Evolutionary conservation across 2,113 vertebrate species (phyloP).

Genomic region (Poecile atricapillus): DNA sequence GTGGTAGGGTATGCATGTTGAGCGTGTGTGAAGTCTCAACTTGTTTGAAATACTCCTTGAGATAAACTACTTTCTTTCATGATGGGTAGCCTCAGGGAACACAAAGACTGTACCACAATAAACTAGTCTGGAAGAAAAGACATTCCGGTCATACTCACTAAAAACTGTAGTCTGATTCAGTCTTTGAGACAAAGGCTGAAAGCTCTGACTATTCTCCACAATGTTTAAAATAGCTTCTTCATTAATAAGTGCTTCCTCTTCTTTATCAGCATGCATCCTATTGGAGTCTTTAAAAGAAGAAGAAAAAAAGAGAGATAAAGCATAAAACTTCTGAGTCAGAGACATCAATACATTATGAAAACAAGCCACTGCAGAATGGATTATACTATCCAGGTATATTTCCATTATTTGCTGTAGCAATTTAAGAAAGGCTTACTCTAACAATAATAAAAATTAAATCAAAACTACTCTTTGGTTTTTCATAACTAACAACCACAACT

Average conservation of each 20-base stretch:
- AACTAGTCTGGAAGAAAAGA: not conserved
- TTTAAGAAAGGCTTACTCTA: not conserved
- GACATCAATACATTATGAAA: not conserved
- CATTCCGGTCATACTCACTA: constrained; percentile 73
- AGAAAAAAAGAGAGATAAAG: not conserved
- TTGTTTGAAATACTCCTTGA: not conserved
- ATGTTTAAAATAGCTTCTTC: constrained; percentile 96
- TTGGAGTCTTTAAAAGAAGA: constrained; percentile 67
- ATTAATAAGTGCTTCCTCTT: constrained; percentile 88
- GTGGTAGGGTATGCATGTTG: not conserved
- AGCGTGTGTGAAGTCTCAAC: not conserved
- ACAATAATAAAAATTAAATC: not conserved
- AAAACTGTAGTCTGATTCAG: constrained; percentile 82
- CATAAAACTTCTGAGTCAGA: not conserved
- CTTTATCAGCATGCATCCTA: constrained; percentile 56
- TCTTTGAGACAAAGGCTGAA: constrained; percentile 84
- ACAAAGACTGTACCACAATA: not conserved
- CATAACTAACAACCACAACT: not conserved
- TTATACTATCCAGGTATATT: not conserved
- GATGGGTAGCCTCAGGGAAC: not conserved
- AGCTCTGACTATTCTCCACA: constrained; percentile 92
- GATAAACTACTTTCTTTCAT: not conserved
- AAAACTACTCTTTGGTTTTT: not conserved
- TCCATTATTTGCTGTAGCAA: not conserved
- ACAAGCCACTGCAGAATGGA: not conserved